Evolutionary conservation across 2,888 invertebrate species (phyloP).

Genomic region (Blera fallax): DNA sequence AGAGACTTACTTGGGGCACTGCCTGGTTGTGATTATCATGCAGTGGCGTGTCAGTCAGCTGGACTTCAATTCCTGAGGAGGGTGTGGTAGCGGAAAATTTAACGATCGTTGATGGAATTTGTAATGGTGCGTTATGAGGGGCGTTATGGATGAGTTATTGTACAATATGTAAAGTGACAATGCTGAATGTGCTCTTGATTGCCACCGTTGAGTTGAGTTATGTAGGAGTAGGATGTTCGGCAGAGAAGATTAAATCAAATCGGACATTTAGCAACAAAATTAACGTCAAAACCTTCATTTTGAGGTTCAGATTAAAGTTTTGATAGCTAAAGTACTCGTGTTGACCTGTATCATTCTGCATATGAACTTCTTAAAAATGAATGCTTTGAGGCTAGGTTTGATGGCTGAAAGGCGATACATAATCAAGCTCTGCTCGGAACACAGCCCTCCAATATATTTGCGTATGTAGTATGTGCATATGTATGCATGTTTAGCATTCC

Average conservation of each 20-base stretch:
- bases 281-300: too few species aligned
- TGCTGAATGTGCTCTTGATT: background rate
- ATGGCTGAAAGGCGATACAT: too few species aligned
- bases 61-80: constrained; percentile 34
- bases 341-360: too few species aligned
- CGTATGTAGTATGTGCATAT: too few species aligned
- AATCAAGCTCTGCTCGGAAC: too few species aligned
- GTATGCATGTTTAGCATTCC: too few species aligned
- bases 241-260: background rate
- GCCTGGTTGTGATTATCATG: constrained; percentile 15
- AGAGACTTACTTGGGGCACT: constrained; percentile 15
- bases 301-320: too few species aligned
- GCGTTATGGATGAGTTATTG: constrained; percentile 36
- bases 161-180: constrained; percentile 5
- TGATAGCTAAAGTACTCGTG: too few species aligned
- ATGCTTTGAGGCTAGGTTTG: too few species aligned
- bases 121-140: constrained; percentile 22
- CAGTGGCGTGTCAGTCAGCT: constrained; percentile 50
- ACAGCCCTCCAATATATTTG: too few species aligned
- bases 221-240: background rate
- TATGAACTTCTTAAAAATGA: too few species aligned
- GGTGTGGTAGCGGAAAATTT: constrained; percentile 56
- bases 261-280: too few species aligned
- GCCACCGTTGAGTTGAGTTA: background rate
- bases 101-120: constrained; percentile 46